A percentile compares a stretch with the other conserved stretches of the same genome.
phyloP scores from a whole-genome alignment of 2,797 vertebrate species.

The Melanitta fusca region DNA sequence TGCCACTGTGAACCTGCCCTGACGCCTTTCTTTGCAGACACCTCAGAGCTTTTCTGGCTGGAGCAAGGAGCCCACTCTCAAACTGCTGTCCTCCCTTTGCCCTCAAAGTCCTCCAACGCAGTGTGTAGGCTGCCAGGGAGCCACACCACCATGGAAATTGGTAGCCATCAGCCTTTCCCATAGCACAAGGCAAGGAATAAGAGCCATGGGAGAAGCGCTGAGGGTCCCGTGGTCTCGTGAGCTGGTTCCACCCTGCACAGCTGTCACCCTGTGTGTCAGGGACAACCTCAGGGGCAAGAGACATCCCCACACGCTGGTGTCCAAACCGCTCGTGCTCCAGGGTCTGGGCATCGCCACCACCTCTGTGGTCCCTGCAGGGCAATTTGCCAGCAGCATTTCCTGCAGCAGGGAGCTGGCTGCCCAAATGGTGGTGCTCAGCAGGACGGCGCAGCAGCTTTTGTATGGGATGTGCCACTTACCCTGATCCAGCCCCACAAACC shows the following conservation, averaged over 20 bases:
- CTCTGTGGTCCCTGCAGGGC: neutral
- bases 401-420: fast-evolving
- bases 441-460: neutral
- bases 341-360: neutral
- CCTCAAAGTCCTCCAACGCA: neutral
- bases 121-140: neutral
- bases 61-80: neutral
- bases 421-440: neutral
- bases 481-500: neutral
- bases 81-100: neutral
- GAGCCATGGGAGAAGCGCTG: neutral
- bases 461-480: neutral
- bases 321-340: fast-evolving
- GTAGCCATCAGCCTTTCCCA: neutral
- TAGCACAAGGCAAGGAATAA: neutral
- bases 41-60: neutral
- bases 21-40: neutral
- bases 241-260: neutral
- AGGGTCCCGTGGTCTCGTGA: neutral
- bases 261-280: neutral
- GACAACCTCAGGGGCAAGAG: neutral
- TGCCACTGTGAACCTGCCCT: neutral
- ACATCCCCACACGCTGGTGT: neutral
- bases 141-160: neutral
- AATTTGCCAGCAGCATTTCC: neutral